Evolutionary conservation across 2,888 invertebrate genomes (phyloP).

Genomic region (Boloria selene): DNA sequence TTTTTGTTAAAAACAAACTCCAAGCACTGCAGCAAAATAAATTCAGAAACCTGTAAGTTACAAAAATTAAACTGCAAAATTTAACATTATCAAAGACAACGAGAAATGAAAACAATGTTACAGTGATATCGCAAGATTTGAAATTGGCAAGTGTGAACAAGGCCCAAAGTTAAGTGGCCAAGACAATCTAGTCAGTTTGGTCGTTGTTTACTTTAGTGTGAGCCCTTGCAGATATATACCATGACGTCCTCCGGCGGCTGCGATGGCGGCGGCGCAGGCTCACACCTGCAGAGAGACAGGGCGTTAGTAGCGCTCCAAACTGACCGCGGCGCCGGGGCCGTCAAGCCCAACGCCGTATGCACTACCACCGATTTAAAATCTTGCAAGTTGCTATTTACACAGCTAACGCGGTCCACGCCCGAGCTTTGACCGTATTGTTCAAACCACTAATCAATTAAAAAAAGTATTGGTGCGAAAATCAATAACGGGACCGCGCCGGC

Average conservation of each 20-base stretch:
- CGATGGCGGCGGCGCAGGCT: slow-evolving; percentile 81
- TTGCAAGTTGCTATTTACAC: slow-evolving; percentile 59
- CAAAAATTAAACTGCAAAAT: slow-evolving; percentile 76
- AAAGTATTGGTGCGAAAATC: slow-evolving; percentile 59
- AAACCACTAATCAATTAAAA: slow-evolving; percentile 46
- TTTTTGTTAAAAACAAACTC: slow-evolving; percentile 80
- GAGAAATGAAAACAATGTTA: slow-evolving; percentile 73
- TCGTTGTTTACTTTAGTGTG: slow-evolving; percentile 80
- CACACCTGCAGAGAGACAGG: slow-evolving; percentile 83
- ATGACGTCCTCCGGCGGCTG: slow-evolving; percentile 77
- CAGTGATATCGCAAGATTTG: slow-evolving; percentile 80
- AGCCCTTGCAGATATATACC: slow-evolving; percentile 80
- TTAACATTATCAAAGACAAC: slow-evolving; percentile 77
- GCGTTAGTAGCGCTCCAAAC: slow-evolving; percentile 80
- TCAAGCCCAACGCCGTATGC: slow-evolving; percentile 45
- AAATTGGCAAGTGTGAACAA: slow-evolving; percentile 78
- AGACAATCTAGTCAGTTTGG: slow-evolving; percentile 78
- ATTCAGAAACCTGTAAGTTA: slow-evolving; percentile 82
- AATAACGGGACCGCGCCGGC: slow-evolving; percentile 69
- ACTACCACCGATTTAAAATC: slow-evolving; percentile 78
- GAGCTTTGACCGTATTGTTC: slow-evolving; percentile 57
- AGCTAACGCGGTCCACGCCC: slow-evolving; percentile 47
- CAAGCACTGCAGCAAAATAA: slow-evolving; percentile 84
- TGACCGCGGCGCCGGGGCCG: slow-evolving; percentile 56
- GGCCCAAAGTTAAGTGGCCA: slow-evolving; percentile 83